Base-by-base conservation (phyloP, 2,888 invertebrate genomes). In the Malthinus seriepunctatus region DNA sequence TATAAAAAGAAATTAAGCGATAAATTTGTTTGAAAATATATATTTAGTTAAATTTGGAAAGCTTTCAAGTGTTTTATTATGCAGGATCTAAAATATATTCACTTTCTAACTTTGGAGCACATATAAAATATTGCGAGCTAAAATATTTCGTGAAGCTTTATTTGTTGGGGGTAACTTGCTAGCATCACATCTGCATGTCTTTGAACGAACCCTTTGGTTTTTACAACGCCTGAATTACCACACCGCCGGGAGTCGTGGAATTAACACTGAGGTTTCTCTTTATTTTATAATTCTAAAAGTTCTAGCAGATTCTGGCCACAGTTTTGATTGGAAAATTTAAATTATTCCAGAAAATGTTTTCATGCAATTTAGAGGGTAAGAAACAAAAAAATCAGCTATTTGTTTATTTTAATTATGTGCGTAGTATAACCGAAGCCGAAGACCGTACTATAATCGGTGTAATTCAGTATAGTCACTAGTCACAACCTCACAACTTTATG, bases 181-280 rank as follows among this genome's bases (percentile, higher is more conserved):
- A 48, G 60, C 67, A 23, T 23, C 23, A 66, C 65, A 73, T 73
- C 72, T 72, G 71, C 73, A 72, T 71, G 71, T 72, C 72, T 73
- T 73, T 72, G 73, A 73, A 66, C 56, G 67, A 69, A 70, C 71
- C 72, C 70, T 72, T 72, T 70, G 68, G 70, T 71, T 73, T 73
- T 72, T 71, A 63, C 65, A 62, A 63, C 67, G 66, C 63, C 56
- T 67, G 67, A 70, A 70, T 71, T 72, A 72, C 68, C 69, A 69
- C 68, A 68, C 72, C 71, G 67, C 67, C 68, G 72, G 72, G 73
- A 70, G 67, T 62, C 63, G 65, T 66, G 64, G 68, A 71, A 71
- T 71, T 71, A 71, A 65, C 65, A 62, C 66, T 62, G 63, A 57
- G 58, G 63, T 59, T 62, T 23, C 60, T 57, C 62, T 64, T 64